Percentiles rank a stretch among this genome's conserved stretches.
These are phyloP conservation scores for Magallana nippona DNA, from an alignment of 2,888 invertebrate species.

Conservation along the genomic window DNA sequence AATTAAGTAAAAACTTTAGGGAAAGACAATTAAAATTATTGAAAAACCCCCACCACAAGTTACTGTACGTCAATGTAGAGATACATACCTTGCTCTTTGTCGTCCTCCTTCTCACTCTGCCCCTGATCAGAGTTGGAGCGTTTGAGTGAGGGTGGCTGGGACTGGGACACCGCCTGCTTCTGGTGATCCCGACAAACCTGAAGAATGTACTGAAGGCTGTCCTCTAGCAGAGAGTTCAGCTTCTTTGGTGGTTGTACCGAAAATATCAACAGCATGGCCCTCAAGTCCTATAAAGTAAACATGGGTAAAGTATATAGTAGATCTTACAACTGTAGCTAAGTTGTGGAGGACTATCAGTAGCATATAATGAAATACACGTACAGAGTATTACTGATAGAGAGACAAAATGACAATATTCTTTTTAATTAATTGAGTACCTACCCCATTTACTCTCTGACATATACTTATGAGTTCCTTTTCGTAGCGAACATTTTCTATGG, in stretches of 20 bases:
- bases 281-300: conserved; percentile 71
- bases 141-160: conserved; percentile 35
- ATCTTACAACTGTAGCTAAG: no score
- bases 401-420: background rate
- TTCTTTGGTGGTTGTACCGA: conserved; percentile 75
- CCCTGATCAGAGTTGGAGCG: conserved; percentile 58
- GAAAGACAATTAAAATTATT: no score
- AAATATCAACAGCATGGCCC: conserved; percentile 77
- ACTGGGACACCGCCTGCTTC: conserved; percentile 58
- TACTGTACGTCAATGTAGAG: background rate
- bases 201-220: conserved; percentile 73
- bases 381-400: no score
- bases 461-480: conserved; percentile 71
- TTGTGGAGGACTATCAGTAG: no score
- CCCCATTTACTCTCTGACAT: conserved; percentile 76
- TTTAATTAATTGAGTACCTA: conserved; percentile 52
- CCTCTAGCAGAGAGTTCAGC: conserved; percentile 69
- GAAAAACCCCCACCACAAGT: no score
- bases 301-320: background rate
- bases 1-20: no score
- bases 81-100: conserved; percentile 39
- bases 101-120: conserved; percentile 52
- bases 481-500: conserved; percentile 70
- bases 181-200: conserved; percentile 72
- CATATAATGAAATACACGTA: no score